Evolutionary conservation across 2,797 vertebrate species (phyloP).

Genomic region (Molothrus aeneus): DNA sequence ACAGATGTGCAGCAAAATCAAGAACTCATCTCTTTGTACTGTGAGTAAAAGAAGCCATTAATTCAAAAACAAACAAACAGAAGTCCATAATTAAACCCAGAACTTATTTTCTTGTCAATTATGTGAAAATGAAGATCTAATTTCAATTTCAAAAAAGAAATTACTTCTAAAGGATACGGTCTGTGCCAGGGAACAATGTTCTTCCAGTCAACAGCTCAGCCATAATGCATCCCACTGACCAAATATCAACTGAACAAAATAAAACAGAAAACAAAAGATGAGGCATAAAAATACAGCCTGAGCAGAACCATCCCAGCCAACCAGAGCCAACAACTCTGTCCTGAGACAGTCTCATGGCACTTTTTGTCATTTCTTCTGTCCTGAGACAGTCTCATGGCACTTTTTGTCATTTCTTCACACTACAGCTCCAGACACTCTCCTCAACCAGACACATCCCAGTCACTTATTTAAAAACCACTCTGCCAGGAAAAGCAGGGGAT

Average conservation of each 20-base stretch:
- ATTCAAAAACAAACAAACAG: neutral
- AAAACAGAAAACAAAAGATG: constrained; percentile 5
- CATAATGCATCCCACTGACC: constrained; percentile 99
- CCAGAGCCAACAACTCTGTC: neutral
- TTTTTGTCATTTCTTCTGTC: neutral
- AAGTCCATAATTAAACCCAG: neutral
- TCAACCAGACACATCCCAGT: neutral
- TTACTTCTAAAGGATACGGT: constrained; percentile 94
- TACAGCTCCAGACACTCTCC: neutral
- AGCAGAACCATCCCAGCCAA: neutral
- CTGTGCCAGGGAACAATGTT: constrained; percentile 95
- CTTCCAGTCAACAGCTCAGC: constrained; percentile 96
- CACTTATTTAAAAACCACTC: neutral
- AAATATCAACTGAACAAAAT: constrained; percentile 92
- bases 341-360: neutral
- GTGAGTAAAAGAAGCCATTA: neutral
- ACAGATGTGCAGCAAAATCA: neutral
- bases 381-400: neutral
- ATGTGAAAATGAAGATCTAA: neutral
- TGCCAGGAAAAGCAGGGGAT: neutral
- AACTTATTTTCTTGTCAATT: neutral
- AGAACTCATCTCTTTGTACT: neutral
- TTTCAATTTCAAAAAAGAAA: neutral
- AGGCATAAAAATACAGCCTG: neutral
- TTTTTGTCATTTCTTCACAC: neutral